Percentiles rank a stretch among this genome's conserved stretches.
These are phyloP conservation scores for Trileptium ribeirensis DNA, from an alignment of 2,888 invertebrate species.

Conservation along the genomic window DNA sequence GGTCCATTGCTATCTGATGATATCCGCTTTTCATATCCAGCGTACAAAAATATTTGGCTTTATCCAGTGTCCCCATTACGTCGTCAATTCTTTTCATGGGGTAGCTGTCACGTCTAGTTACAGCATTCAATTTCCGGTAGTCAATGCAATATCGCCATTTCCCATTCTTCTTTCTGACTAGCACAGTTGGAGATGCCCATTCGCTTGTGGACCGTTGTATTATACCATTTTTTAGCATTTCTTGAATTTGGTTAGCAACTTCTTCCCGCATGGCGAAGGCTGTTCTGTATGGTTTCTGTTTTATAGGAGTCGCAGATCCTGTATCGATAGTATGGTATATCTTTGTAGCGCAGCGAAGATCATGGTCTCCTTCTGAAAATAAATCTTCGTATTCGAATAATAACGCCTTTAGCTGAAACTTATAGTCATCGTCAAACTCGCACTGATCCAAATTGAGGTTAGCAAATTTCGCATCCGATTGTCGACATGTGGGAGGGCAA, in stretches of 20 bases:
- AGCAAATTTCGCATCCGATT: not conserved
- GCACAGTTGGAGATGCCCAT: constrained; percentile 7
- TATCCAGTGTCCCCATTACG: not conserved
- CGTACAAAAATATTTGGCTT: no score
- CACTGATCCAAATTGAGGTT: not conserved
- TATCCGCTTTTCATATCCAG: no score
- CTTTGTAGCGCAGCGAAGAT: not conserved
- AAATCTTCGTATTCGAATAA: not conserved
- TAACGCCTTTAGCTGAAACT: not conserved
- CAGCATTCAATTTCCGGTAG: constrained; percentile 6
- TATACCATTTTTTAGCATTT: constrained; percentile 2
- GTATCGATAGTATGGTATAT: not conserved
- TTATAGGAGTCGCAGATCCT: not conserved
- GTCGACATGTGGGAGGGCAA: no score
- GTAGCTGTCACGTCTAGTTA: not conserved
- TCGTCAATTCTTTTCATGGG: constrained; percentile 8
- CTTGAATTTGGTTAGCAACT: not conserved
- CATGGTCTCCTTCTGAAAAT: constrained; percentile 2
- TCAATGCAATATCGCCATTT: constrained; percentile 1
- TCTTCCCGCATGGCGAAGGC: not conserved
- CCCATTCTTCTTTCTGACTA: constrained; percentile 2
- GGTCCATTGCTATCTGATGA: no score
- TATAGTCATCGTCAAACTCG: not conserved
- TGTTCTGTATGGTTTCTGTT: not conserved
- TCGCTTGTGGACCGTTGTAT: not conserved